Evolutionary conservation across 2,113 vertebrate genomes (phyloP), one percentile per base, ranked within the genome.

Genomic region (Sinocyclocheilus rhinocerous): DNA sequence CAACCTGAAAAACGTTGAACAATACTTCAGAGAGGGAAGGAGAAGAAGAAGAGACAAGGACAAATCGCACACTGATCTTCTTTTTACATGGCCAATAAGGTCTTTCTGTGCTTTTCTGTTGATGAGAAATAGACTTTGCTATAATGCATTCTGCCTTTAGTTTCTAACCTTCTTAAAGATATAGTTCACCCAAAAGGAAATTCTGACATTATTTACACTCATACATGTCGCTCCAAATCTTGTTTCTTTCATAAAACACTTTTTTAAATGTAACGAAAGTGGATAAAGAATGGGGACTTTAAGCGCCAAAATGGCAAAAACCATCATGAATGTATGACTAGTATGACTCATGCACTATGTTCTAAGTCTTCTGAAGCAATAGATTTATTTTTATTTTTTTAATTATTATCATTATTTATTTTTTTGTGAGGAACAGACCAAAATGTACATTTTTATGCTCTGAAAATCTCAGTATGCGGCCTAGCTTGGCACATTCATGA

Each of bases 81-180:
- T 45, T 67, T 81, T 76, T 52, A 36, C 9, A 3, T 11, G 79
- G 48, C 33, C 86, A 72, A 75, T 85, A 81, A 70, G 73, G 73
- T 33, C 29, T 67, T 76, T 82, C 76, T 84, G 12, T 22, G 26
- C 33, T 69, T 57, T 86, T 36, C 20, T 81, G 57, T 89, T 87
- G 87, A 63, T 88, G 87, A 87, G 83, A 77, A 69, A 84, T 52
- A 24, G 73, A 77, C 26, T 55, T 80, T 33, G 42, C 70, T 72
- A 67, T 77, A 89, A 87, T 85, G 67, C 87, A 86, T 90, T 89
- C 81, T 69, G 86, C 69, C 59, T 87, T 89, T 77, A 87, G 80
- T 88, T 84, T 89, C 61, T 75, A 13, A 73, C 6, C 36, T 24
- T 73, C 22, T 73, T 45, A 73, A 73, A 73, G 39, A 10, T 2